Evolutionary conservation across 2,888 invertebrate species (phyloP).

Genomic region (Andrena trimmerana): DNA sequence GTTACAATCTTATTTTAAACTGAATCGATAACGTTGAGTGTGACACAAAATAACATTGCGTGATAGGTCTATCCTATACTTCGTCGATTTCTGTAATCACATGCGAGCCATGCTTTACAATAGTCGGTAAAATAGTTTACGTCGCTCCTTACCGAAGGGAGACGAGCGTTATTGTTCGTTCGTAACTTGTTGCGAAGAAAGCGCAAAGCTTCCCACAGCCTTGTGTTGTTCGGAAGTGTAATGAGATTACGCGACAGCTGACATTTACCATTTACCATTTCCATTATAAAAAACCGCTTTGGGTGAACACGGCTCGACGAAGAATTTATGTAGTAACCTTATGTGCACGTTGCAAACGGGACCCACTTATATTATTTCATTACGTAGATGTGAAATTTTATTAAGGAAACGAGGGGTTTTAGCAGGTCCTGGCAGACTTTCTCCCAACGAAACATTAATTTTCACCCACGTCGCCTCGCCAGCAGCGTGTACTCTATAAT

Average conservation of each 20-base stretch:
- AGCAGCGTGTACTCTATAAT: not conserved
- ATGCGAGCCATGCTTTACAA: no score
- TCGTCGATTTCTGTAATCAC: no score
- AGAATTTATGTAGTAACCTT: no score
- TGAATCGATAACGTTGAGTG: no score
- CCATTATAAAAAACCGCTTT: slow-evolving; percentile 3
- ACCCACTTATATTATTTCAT: not conserved
- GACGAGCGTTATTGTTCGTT: no score
- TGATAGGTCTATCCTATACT: no score
- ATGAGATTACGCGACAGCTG: slow-evolving; percentile 1
- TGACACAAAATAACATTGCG: no score
- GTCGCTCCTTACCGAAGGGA: no score
- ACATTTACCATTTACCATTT: not conserved
- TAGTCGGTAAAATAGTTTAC: no score
- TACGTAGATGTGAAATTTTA: slow-evolving; percentile 4
- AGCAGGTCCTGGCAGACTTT: not conserved
- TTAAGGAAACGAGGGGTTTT: slow-evolving; percentile 1
- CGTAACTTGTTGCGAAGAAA: no score
- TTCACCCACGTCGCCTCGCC: not conserved
- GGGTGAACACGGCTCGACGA: not conserved
- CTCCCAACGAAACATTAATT: slow-evolving; percentile 29
- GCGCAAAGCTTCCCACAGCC: not conserved
- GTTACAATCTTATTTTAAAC: no score
- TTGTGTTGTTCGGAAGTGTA: not conserved
- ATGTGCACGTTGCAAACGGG: not conserved